Conservation (phyloP, 2,888 invertebrate species). For the Lasioglossum marginatum region DNA sequence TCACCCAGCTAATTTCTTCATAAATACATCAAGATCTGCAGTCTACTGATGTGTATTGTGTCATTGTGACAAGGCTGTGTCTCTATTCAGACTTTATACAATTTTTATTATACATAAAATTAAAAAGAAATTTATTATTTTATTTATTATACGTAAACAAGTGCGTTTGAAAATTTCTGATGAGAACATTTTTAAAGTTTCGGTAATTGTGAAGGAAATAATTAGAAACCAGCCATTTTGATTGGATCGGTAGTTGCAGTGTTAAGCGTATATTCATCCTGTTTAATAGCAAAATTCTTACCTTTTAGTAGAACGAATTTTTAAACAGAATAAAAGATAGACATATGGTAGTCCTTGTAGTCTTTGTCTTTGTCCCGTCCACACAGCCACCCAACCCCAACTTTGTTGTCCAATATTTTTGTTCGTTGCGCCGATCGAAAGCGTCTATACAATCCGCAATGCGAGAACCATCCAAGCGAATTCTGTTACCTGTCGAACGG, state of each 20-base stretch:
- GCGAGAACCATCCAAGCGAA: slow-evolving; percentile 33
- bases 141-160: too few species aligned
- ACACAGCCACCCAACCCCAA: neutral
- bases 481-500: slow-evolving; percentile 36
- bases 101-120: neutral
- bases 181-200: neutral
- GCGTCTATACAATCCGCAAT: slow-evolving; percentile 24
- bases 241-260: neutral
- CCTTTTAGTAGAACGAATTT: neutral
- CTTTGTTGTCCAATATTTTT: slow-evolving; percentile 35
- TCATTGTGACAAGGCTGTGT: neutral
- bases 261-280: neutral
- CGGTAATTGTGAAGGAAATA: neutral
- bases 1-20: too few species aligned
- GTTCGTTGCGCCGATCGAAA: slow-evolving; percentile 32
- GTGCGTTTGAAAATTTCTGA: neutral
- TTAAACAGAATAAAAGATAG: neutral
- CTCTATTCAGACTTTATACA: neutral
- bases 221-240: too few species aligned
- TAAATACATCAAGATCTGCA: too few species aligned
- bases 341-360: neutral
- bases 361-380: neutral
- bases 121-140: too few species aligned
- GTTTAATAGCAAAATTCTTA: neutral
- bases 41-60: neutral